Evolutionary conservation across 2,797 vertebrate species (phyloP), one percentile per base, ranked within the genome.

Genomic region (Falco biarmicus): DNA sequence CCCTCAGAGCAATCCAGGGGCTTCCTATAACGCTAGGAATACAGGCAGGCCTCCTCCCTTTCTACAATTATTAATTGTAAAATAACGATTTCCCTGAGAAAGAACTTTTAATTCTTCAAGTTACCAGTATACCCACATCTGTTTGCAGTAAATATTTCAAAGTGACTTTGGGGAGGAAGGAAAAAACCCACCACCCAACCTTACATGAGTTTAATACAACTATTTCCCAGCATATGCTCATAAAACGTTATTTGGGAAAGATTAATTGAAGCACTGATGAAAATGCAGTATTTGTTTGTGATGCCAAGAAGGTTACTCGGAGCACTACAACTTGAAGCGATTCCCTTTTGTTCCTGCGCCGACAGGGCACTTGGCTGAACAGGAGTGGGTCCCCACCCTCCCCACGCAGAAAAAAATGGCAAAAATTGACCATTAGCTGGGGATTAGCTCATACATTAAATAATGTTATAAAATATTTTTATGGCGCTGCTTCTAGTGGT

Each of bases 381-480:
- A 3, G 68, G 53, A 95, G 37, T 28, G 61, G 22, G 28, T 17
- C 31, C 25, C 32, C n/a, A 32, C 28, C 28, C 64, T 80, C 83
- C 50, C 24, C 4, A 2, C 57, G 77, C 71, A 26, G 32, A 53
- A 69, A 94, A 92, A 89, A 80, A 73, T 7, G 75, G 45, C 45
- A 90, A 90, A 95, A 94, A 89, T 59, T 94, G 60, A 87, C 92
- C 76, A 93, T 94, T 96, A 94, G 95, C 87, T 61, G 81, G 73
- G 70, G 84, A 95, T 94, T 95, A 91, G 87, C 81, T 97, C 94
- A 96, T 88, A 80, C 95, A 83, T 94, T 95, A 97, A 96, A 93
- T 45, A 81, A 82, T 10, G 91, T 78, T 93, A 84, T 83, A 75
- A 96, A 96, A 86, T 83, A 80, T 53, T 96, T 94, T 95, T 96